These are phyloP conservation scores for Entelurus aequoreus DNA, from an alignment of 2,113 vertebrate genomes.

Conservation along the genomic window DNA sequence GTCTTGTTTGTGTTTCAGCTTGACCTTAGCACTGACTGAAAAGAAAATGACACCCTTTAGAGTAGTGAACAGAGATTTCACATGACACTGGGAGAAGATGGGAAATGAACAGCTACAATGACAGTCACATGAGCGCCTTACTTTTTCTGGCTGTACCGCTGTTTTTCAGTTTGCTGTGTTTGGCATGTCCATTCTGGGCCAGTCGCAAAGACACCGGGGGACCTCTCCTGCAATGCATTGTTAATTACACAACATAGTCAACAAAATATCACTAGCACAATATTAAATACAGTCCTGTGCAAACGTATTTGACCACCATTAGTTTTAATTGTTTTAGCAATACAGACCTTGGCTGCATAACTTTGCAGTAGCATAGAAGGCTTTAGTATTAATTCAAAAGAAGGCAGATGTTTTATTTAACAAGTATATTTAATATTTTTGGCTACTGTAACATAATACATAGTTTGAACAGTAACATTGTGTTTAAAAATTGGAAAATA, in stretches of 20 bases:
- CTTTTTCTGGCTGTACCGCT: conserved; percentile 31
- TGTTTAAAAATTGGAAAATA: too few relatives aligned
- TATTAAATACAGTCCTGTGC: background rate
- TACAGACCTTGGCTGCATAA: too few relatives aligned
- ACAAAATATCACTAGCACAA: background rate
- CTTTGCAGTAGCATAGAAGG: too few relatives aligned
- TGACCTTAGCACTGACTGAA: conserved; percentile 31
- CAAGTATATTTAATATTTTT: too few relatives aligned
- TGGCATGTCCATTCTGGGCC: conserved; percentile 67
- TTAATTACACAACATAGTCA: background rate
- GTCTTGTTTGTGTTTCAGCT: conserved; percentile 22
- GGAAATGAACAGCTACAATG: background rate
- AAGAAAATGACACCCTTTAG: background rate
- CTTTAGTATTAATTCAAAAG: too few relatives aligned
- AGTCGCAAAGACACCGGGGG: conserved; percentile 65
- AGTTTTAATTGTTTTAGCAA: too few relatives aligned
- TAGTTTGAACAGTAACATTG: too few relatives aligned
- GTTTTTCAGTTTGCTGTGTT: conserved; percentile 41
- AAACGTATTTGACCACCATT: too few relatives aligned
- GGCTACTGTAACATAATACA: too few relatives aligned
- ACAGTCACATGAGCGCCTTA: conserved; percentile 24
- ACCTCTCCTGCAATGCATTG: conserved; percentile 58
- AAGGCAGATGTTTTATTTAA: too few relatives aligned
- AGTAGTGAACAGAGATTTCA: background rate
- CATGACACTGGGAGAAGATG: background rate